Evolutionary conservation across 2,797 vertebrate species (phyloP).

Genomic region (Darevskia nairensis): DNA sequence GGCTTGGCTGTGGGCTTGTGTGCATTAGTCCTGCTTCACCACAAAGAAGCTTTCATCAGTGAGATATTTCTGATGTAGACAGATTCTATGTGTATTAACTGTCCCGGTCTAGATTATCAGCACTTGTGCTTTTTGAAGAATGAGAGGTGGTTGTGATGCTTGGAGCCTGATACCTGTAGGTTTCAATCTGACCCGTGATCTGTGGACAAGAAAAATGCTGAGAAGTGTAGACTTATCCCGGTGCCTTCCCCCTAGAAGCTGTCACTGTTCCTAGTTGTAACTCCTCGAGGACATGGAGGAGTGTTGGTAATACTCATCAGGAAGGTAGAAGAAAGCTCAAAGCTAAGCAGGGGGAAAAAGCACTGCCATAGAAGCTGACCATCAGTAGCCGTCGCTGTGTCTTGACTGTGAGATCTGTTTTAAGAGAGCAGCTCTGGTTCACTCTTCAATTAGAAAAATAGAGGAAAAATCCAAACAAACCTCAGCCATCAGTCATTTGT

Average conservation of each 20-base stretch:
- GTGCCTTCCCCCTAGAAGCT: not conserved
- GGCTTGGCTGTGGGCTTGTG: not conserved
- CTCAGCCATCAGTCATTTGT: slow-evolving; percentile 48
- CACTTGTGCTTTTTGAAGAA: not conserved
- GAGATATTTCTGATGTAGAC: not conserved
- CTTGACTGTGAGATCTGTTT: slow-evolving; percentile 61
- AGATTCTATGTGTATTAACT: not conserved
- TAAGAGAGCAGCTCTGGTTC: slow-evolving; percentile 48
- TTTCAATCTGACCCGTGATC: not conserved
- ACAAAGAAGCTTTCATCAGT: not conserved
- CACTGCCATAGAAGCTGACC: not conserved
- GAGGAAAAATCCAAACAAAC: not conserved
- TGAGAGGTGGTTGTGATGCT: too few relatives aligned
- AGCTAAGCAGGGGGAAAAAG: too few relatives aligned
- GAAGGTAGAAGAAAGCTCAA: not conserved
- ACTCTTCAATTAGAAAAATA: slow-evolving; percentile 50
- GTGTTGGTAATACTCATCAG: fast-evolving
- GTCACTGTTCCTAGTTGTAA: not conserved
- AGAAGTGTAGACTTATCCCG: not conserved
- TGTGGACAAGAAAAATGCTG: not conserved
- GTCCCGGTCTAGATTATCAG: not conserved
- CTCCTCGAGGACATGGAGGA: too few relatives aligned
- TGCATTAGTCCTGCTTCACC: not conserved
- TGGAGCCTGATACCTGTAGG: not conserved
- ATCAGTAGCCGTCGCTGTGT: slow-evolving; percentile 48